phyloP scores from a whole-genome alignment of 1,140 invertebrate species.

The Euschistus heros region DNA sequence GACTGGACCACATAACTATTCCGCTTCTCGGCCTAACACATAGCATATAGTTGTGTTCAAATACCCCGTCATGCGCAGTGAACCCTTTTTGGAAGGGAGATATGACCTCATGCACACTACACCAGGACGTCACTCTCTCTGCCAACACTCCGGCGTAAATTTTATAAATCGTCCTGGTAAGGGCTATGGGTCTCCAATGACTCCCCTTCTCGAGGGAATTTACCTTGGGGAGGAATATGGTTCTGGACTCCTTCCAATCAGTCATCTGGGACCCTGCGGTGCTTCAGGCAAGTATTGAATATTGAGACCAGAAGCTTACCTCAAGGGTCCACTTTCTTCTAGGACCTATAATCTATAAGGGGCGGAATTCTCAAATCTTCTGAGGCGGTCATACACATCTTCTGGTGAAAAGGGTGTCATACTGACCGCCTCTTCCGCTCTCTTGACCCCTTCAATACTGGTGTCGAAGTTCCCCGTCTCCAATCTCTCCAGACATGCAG shows the following conservation, averaged over 20 bases:
- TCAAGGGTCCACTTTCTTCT: conserved; percentile 7
- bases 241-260: too few species aligned
- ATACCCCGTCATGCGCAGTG: not conserved
- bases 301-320: conserved; percentile 18
- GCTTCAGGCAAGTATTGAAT: too few species aligned
- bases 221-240: conserved; percentile 34
- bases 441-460: not conserved
- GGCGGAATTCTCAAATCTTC: conserved; percentile 30
- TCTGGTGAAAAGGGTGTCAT: not conserved
- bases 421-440: not conserved
- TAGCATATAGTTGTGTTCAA: not conserved
- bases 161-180: conserved; percentile 32
- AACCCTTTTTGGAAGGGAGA: not conserved
- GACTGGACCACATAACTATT: too few species aligned
- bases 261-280: conserved; percentile 6
- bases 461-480: not conserved
- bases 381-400: conserved; percentile 18
- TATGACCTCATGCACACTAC: not conserved
- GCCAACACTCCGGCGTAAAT: conserved; percentile 31
- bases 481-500: too few species aligned
- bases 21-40: too few species aligned
- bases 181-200: too few species aligned
- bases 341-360: conserved; percentile 17
- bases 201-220: conserved; percentile 32
- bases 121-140: not conserved